A percentile compares a stretch with the other conserved stretches of the same genome.
These are phyloP conservation scores for Ondatra zibethicus DNA, from an alignment of 2,113 vertebrate species.

Conservation along the genomic window DNA sequence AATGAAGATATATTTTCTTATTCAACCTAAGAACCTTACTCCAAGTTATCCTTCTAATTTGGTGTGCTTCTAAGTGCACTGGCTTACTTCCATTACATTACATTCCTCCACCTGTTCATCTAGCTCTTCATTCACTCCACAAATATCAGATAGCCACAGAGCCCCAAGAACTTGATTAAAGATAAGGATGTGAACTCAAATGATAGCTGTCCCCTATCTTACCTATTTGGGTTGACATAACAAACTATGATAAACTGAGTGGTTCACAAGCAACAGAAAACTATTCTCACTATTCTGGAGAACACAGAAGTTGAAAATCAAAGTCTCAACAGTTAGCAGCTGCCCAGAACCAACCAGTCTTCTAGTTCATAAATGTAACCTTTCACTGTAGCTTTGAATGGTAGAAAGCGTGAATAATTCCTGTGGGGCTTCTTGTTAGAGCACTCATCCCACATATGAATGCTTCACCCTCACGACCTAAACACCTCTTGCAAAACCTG, in stretches of 20 bases:
- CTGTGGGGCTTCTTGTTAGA: background rate
- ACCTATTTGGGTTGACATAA: background rate
- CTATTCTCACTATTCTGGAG: background rate
- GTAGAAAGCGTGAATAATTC: background rate
- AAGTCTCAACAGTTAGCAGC: background rate
- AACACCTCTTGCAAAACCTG: background rate
- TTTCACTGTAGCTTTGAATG: background rate
- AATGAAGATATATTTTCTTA: background rate
- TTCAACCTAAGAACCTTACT: background rate
- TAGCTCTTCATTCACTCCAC: background rate
- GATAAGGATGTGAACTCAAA: background rate
- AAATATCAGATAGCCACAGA: background rate
- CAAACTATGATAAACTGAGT: background rate
- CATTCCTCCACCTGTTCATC: background rate
- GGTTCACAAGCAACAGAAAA: background rate
- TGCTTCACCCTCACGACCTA: background rate
- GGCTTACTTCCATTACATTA: background rate
- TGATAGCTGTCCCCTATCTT: background rate
- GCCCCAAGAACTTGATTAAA: background rate
- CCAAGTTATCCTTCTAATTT: background rate
- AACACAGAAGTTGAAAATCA: background rate
- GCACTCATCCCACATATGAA: background rate
- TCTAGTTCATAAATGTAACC: background rate
- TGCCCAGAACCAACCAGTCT: background rate
- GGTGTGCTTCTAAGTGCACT: background rate